These are phyloP conservation scores for Neofelis nebulosa DNA, from an alignment of 2,113 vertebrate species.

Conservation along the genomic window DNA sequence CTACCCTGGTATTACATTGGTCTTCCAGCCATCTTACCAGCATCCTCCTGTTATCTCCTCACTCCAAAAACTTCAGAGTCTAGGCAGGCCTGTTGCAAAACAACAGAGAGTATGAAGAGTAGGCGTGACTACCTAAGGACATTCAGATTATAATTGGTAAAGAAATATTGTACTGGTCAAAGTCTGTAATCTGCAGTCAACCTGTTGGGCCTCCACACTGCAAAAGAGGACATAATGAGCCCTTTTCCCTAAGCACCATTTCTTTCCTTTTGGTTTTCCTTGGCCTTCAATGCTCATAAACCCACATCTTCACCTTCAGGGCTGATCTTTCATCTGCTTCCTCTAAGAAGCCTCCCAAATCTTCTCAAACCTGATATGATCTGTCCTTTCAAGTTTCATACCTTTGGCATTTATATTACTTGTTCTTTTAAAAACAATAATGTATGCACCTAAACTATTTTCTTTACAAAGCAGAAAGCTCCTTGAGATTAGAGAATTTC, in stretches of 20 bases:
- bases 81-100: background rate
- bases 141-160: background rate
- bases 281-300: background rate
- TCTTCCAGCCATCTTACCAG: background rate
- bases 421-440: background rate
- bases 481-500: background rate
- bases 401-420: background rate
- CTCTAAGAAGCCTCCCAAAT: background rate
- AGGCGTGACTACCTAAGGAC: background rate
- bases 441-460: background rate
- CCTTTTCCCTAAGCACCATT: background rate
- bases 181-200: background rate
- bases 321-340: background rate
- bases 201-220: background rate
- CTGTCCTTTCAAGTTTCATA: background rate
- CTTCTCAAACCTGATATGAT: background rate
- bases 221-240: background rate
- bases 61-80: background rate
- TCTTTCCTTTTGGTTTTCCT: background rate
- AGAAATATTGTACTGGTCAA: background rate
- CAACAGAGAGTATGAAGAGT: background rate
- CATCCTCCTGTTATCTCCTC: background rate
- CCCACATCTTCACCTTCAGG: background rate
- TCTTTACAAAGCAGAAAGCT: background rate
- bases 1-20: background rate